These are phyloP conservation scores for Numenius phaeopus DNA, from an alignment of 2,797 vertebrate genomes.

Conservation along the genomic window DNA sequence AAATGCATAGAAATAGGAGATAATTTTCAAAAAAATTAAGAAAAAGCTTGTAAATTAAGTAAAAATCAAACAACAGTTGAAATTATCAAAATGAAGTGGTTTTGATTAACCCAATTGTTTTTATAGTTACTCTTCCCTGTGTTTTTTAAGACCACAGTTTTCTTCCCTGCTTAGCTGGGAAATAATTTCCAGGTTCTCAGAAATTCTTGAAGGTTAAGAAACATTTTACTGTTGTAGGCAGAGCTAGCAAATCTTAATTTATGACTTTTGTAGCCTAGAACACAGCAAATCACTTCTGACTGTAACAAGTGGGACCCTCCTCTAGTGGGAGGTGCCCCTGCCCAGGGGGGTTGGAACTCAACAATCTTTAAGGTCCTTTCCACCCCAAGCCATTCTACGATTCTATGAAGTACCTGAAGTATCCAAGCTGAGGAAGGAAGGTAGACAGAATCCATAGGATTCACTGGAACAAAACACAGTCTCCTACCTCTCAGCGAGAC, in stretches of 20 bases:
- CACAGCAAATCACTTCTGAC: not conserved
- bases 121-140: not conserved
- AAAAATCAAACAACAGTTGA: not conserved
- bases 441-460: not conserved
- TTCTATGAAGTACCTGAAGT: not conserved
- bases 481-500: not conserved
- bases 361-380: too few relatives aligned
- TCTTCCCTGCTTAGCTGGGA: not conserved
- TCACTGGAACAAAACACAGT: not conserved
- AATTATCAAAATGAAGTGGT: not conserved
- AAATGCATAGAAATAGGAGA: not conserved
- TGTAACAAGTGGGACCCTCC: not conserved
- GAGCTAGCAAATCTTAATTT: not conserved
- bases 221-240: not conserved
- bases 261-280: not conserved
- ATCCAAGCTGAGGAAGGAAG: not conserved
- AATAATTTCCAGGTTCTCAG: not conserved
- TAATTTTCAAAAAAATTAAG: not conserved
- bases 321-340: too few relatives aligned
- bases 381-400: too few relatives aligned
- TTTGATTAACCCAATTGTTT: not conserved
- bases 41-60: not conserved
- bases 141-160: not conserved
- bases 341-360: too few relatives aligned
- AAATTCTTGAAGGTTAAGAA: not conserved